phyloP scores from a whole-genome alignment of 2,888 invertebrate genomes.

The Synergus japonicus region DNA sequence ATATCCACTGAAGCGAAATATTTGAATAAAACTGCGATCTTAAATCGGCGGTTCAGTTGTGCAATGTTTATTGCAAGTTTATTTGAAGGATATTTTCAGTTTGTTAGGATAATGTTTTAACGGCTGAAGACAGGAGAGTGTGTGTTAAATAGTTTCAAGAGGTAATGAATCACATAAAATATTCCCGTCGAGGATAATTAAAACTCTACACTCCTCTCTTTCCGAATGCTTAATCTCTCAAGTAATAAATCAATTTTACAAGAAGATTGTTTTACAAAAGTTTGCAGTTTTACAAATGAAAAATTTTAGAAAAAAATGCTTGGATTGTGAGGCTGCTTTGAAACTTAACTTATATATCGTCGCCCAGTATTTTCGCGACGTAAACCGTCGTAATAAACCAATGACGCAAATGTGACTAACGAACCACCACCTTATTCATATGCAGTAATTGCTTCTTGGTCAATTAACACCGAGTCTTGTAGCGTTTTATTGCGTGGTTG shows the following conservation, averaged over 20 bases:
- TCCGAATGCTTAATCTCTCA: neutral
- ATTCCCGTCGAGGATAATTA: constrained; percentile 22
- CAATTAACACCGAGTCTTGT: constrained; percentile 62
- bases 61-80: neutral
- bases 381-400: constrained; percentile 54
- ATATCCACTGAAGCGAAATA: neutral
- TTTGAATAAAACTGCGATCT: neutral
- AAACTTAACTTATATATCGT: constrained; percentile 49
- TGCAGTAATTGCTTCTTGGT: constrained; percentile 65
- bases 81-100: neutral
- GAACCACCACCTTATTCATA: constrained; percentile 63
- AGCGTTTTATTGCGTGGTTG: constrained; percentile 21
- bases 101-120: constrained; percentile 4
- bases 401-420: constrained; percentile 67
- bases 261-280: constrained; percentile 14
- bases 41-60: neutral
- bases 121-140: neutral
- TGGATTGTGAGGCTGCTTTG: neutral
- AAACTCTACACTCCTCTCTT: neutral
- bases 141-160: neutral
- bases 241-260: constrained; percentile 21
- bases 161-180: constrained; percentile 26
- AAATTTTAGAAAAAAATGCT: too few relatives aligned
- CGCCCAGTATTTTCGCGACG: constrained; percentile 29
- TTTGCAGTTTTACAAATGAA: constrained; percentile 1